These are phyloP conservation scores for Monochamus saltuarius DNA, from an alignment of 1,140 invertebrate species.

Conservation along the genomic window DNA sequence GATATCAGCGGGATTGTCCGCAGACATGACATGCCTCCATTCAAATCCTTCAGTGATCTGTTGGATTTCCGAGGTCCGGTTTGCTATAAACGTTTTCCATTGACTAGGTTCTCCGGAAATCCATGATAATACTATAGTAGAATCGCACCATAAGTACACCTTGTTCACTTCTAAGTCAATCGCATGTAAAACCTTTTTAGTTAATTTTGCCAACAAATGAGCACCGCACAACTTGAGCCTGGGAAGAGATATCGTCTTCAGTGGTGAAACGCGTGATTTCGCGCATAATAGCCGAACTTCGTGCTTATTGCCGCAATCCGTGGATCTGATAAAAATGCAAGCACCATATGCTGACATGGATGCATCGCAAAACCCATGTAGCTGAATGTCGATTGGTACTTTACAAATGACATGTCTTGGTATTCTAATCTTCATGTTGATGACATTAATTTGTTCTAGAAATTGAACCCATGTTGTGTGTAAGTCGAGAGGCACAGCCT, in stretches of 20 bases:
- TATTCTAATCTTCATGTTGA: too few relatives aligned
- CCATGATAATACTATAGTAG: too few relatives aligned
- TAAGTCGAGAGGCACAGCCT: too few relatives aligned
- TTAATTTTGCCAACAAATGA: slow-evolving; percentile 9
- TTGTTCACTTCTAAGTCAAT: not conserved
- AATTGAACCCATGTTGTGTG: too few relatives aligned
- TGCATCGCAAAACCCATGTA: slow-evolving; percentile 17
- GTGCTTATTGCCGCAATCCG: not conserved
- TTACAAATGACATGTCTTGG: too few relatives aligned
- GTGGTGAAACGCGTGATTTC: slow-evolving; percentile 21
- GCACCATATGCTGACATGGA: slow-evolving; percentile 11
- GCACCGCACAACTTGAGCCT: slow-evolving; percentile 18
- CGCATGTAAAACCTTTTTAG: not conserved
- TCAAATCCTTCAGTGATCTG: slow-evolving; percentile 31
- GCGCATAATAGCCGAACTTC: slow-evolving; percentile 1
- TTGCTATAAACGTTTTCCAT: slow-evolving; percentile 18
- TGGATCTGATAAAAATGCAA: slow-evolving; percentile 9
- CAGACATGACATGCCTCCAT: slow-evolving; percentile 47
- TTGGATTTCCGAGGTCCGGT: slow-evolving; percentile 23
- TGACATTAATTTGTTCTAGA: too few relatives aligned
- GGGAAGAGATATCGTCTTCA: slow-evolving; percentile 16
- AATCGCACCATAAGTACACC: slow-evolving; percentile 18
- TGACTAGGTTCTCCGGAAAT: slow-evolving; percentile 2
- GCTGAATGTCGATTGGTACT: too few relatives aligned
- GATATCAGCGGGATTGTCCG: slow-evolving; percentile 51